These are phyloP conservation scores for Agelaius phoeniceus DNA, from an alignment of 2,113 vertebrate genomes.

Conservation along the genomic window DNA sequence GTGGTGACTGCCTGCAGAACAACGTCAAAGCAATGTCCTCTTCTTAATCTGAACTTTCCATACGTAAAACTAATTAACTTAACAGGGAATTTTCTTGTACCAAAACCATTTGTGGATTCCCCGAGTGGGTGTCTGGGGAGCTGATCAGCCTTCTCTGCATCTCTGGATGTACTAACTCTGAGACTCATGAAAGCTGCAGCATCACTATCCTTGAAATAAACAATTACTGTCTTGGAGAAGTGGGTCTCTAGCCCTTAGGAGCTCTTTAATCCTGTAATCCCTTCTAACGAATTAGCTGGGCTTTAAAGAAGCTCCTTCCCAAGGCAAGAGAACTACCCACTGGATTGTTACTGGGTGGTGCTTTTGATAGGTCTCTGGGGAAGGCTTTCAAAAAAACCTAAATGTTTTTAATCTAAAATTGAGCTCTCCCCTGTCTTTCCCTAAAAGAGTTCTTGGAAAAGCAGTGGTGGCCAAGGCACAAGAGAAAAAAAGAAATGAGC, in stretches of 20 bases:
- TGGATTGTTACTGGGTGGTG: not conserved
- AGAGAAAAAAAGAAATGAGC: not conserved
- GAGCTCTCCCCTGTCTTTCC: not conserved
- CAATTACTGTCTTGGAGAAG: constrained; percentile 17
- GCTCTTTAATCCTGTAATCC: constrained; percentile 31
- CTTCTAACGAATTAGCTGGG: not conserved
- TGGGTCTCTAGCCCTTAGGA: constrained; percentile 13
- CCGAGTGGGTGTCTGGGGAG: not conserved
- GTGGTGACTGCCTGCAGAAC: not conserved
- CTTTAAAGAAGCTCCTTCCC: constrained; percentile 12
- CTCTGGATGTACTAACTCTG: not conserved
- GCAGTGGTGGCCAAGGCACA: not conserved
- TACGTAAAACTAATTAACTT: constrained; percentile 21
- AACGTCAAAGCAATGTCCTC: not conserved
- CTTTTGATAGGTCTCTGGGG: not conserved
- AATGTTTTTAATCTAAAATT: not conserved
- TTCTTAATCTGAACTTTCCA: constrained; percentile 8
- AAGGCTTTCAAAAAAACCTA: not conserved
- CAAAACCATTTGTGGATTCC: not conserved
- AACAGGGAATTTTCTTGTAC: constrained; percentile 33
- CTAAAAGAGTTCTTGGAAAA: not conserved
- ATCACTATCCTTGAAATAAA: constrained; percentile 15
- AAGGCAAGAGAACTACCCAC: not conserved
- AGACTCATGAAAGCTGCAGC: not conserved
- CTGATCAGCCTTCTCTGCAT: not conserved